Percentiles rank a stretch among this genome's conserved stretches.
These are phyloP conservation scores for Drosophila macrothrix DNA, from an alignment of 2,888 invertebrate species.

Conservation along the genomic window DNA sequence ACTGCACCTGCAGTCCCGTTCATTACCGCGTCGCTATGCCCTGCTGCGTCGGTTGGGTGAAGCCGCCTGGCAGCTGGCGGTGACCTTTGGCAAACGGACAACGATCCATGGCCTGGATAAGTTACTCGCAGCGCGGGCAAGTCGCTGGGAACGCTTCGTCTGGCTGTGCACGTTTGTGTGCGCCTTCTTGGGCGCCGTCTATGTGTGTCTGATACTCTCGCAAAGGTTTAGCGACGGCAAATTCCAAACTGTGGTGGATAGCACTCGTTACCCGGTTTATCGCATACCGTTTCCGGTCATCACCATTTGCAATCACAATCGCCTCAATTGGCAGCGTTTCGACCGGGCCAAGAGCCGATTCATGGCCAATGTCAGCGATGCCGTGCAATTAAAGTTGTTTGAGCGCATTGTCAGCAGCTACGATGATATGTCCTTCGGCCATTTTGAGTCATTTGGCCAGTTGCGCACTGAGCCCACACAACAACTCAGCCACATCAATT, in stretches of 20 bases:
- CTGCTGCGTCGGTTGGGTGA: constrained; percentile 31
- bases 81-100: constrained; percentile 76
- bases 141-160: constrained; percentile 74
- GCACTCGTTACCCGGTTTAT: constrained; percentile 81
- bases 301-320: constrained; percentile 83
- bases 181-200: constrained; percentile 80
- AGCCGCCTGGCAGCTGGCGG: constrained; percentile 63
- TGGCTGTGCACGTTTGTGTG: constrained; percentile 79
- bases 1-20: constrained; percentile 17
- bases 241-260: constrained; percentile 83
- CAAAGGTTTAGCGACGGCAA: constrained; percentile 79
- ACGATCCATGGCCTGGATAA: constrained; percentile 82
- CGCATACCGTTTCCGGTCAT: constrained; percentile 83
- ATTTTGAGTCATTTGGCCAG: constrained; percentile 74
- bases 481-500: constrained; percentile 78
- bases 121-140: constrained; percentile 63
- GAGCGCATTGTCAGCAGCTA: constrained; percentile 74
- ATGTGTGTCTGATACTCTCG: constrained; percentile 82
- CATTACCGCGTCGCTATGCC: constrained; percentile 25
- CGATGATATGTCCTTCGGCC: constrained; percentile 79
- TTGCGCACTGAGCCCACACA: constrained; percentile 64
- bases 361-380: constrained; percentile 68
- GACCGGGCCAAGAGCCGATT: constrained; percentile 74
- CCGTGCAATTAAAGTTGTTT: constrained; percentile 65
- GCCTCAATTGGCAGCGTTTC: constrained; percentile 83